Conservation (phyloP, 1,140 invertebrate species). For the Chionoecetes opilio region DNA sequence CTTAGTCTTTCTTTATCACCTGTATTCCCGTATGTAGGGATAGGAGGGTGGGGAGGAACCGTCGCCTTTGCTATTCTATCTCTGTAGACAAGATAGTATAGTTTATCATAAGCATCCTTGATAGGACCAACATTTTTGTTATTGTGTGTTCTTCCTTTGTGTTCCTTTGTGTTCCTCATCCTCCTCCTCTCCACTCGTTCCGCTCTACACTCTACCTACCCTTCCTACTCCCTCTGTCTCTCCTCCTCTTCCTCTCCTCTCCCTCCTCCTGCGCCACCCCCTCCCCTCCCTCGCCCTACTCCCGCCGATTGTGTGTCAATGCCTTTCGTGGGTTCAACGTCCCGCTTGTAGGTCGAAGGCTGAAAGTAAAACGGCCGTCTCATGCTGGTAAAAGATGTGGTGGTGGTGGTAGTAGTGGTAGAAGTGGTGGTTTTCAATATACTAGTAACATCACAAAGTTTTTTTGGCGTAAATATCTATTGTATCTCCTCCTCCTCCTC, state of each 20-base stretch:
- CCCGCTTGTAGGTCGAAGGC: slow-evolving; percentile 52
- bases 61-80: too few relatives aligned
- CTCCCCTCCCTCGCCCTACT: slow-evolving; percentile 21
- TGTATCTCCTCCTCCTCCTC: not conserved
- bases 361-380: slow-evolving; percentile 64
- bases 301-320: slow-evolving; percentile 60
- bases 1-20: too few relatives aligned
- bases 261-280: slow-evolving; percentile 33
- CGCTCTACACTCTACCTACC: not conserved
- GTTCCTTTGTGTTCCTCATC: too few relatives aligned
- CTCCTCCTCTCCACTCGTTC: not conserved
- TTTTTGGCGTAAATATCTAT: not conserved
- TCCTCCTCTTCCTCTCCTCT: not conserved
- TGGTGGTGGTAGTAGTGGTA: not conserved
- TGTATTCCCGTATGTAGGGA: too few relatives aligned
- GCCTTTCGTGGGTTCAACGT: slow-evolving; percentile 61
- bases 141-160: too few relatives aligned
- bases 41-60: too few relatives aligned
- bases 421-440: not conserved
- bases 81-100: too few relatives aligned
- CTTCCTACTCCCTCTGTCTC: not conserved
- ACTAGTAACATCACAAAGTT: not conserved
- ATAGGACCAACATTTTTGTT: too few relatives aligned
- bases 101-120: too few relatives aligned
- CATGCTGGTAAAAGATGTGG: not conserved